Conservation (phyloP, 2,113 vertebrate species). For the Tragelaphus scriptus region DNA sequence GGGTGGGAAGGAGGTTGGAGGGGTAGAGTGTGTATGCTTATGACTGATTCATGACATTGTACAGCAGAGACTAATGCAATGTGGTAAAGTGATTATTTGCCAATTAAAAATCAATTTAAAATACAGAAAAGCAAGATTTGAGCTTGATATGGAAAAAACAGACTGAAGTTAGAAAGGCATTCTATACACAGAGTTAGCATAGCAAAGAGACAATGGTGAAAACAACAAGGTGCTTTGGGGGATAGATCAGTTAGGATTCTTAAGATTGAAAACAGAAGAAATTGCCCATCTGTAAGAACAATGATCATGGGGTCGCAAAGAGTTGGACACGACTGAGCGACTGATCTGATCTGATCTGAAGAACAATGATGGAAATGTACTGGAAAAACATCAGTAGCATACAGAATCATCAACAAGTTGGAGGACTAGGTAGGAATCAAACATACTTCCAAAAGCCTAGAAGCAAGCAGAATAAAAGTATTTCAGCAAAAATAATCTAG, state of each 20-base stretch:
- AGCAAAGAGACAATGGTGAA: background rate
- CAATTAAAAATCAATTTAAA: background rate
- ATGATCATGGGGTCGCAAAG: too few species aligned
- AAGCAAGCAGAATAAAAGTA: background rate
- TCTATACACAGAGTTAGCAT: background rate
- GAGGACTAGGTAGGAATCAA: background rate
- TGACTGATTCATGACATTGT: background rate
- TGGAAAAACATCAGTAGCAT: background rate
- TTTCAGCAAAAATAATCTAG: background rate
- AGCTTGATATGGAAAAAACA: background rate
- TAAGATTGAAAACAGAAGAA: background rate
- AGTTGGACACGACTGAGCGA: too few species aligned
- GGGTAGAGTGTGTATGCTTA: background rate
- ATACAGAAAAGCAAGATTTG: background rate
- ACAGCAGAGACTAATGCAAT: background rate
- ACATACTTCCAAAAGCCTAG: background rate
- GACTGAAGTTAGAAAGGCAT: background rate
- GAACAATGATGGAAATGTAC: background rate
- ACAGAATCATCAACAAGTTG: background rate
- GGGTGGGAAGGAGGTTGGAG: background rate
- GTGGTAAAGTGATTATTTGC: background rate
- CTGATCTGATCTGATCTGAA: too few species aligned
- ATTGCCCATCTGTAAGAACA: background rate
- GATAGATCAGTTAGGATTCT: background rate
- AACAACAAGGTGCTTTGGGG: background rate